Evolutionary conservation across 2,113 vertebrate genomes (phyloP).

Genomic region (Prionailurus bengalensis): DNA sequence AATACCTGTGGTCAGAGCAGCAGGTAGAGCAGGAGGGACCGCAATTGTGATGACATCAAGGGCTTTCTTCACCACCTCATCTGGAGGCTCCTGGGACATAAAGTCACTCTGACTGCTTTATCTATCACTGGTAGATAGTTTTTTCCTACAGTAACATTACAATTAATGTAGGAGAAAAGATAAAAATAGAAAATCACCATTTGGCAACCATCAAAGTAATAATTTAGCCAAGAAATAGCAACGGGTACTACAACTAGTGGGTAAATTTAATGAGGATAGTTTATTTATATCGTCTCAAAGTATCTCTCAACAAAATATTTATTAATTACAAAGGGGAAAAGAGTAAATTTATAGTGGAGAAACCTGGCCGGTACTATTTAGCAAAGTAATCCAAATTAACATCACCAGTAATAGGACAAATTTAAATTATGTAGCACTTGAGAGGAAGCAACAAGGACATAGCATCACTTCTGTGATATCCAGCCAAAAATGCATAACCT

Average conservation of each 20-base stretch:
- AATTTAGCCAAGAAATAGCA: conserved; percentile 45
- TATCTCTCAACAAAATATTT: conserved; percentile 46
- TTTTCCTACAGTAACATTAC: background rate
- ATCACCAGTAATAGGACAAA: conserved; percentile 33
- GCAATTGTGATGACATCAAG: conserved; percentile 91
- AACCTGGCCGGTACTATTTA: background rate
- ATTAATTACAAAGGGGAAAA: conserved; percentile 53
- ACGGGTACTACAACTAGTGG: background rate
- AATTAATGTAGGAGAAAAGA: conserved; percentile 50
- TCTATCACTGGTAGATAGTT: too few species aligned
- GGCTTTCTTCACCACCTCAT: conserved; percentile 89
- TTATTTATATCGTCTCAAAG: conserved; percentile 37
- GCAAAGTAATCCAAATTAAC: conserved; percentile 31
- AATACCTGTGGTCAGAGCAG: conserved; percentile 90
- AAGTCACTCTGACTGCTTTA: too few species aligned
- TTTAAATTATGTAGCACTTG: background rate
- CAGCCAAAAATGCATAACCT: background rate
- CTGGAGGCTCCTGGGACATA: conserved; percentile 81
- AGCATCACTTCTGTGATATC: background rate
- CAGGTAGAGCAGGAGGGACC: conserved; percentile 90
- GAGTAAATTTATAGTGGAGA: conserved; percentile 50
- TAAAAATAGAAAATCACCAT: conserved; percentile 51
- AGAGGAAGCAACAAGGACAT: background rate
- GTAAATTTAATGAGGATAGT: conserved; percentile 16
- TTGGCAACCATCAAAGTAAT: conserved; percentile 31